Evolutionary conservation across 2,113 vertebrate genomes (phyloP), one percentile per base, ranked within the genome.

Genomic region (Psephotus haematonotus): DNA sequence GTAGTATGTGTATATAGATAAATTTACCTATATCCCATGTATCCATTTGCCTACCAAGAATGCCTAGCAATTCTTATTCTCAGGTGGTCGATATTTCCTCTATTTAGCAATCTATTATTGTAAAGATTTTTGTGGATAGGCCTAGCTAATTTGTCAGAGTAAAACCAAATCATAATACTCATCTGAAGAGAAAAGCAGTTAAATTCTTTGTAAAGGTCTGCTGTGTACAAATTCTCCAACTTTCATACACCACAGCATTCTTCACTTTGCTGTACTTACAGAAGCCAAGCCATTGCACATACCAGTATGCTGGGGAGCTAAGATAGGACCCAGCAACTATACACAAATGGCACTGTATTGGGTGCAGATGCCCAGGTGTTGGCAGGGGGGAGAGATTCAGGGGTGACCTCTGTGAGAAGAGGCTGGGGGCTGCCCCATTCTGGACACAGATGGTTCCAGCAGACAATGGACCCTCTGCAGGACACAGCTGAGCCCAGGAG

Each of bases 311-410:
- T 65, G 33, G 15, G 18, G 5, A 59, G 12, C 5, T 55, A 31
- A 37, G 17, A 18, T 0, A 44, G 35, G 15, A 49, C 15, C 71
- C 23, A 29, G 0, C 44, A 18, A 6, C 24, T 33, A 20, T 24
- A 17, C 19, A 69, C 10, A 80, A 82, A 59, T 3, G 27, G 2
- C 6, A 24, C 4, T 7, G 15, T 28, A 17, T 11, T 23, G 13
- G 33, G 10, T 46, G 15, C 14, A 63, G 35, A 9, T 25, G 24
- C 13, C 8, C 29, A 47, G n/a, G 16, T 17, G 7, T 6, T 41
- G 23, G 25, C 23, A 69, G 10, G 16, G 8, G 6, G 16, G 2
- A 11, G 10, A 11, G 20, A 7, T 82, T 33, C 9, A 59, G 47
- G 4, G 2, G 50, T 37, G 11, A 7, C 7, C 19, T 62, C 44